Base-by-base conservation (phyloP, 2,888 invertebrate genomes). In the Odontocolon sp. region DNA sequence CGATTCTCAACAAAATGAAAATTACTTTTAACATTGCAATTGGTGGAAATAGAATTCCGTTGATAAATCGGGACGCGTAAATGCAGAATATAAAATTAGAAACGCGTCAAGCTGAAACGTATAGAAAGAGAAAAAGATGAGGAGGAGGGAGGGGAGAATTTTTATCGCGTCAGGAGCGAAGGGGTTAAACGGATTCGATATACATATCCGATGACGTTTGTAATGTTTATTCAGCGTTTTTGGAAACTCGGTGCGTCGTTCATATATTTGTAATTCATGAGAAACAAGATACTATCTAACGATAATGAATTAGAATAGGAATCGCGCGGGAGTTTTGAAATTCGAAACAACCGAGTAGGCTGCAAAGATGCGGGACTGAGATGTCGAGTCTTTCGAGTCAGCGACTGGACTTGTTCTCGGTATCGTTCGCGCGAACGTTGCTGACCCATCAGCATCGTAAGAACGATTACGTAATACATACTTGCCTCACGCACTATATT, bases 261-360 rank as follows among this genome's bases (percentile, higher is more conserved):
- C 36, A 16, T 9, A 9, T 45, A 26, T 50, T 26, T 23, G 26
- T 18, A 50, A 50, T 50, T 4, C 23, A 38, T 23, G 36, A 6
- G 11, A 1, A 3, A 40, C 11, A 4, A 57, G n/a, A 57, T 38
- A 23, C n/a, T n/a, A n/a, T n/a, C n/a, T n/a, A n/a, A n/a, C n/a
- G n/a, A n/a, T 57, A 14, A 23, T 14, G 38, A 56, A 21, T 8
- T 26, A 31, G 18, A 21, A 42, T 16, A 16, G 18, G 11, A 11
- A 31, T 9, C n/a, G 31, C 61, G 74, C 40, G 74, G 75, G n/a
- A n/a, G 77, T 79, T 82, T 83, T 82, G 83, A 85, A 85, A 84
- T 84, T 81, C 83, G 82, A 81, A 69, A 47, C 83, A 79, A 77
- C 14, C 16, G 66, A 66, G 16, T 1, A 47, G 14, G 14, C n/a